These are phyloP conservation scores for Onychomys arenicola DNA, from an alignment of 2,797 vertebrate genomes.

Conservation along the genomic window DNA sequence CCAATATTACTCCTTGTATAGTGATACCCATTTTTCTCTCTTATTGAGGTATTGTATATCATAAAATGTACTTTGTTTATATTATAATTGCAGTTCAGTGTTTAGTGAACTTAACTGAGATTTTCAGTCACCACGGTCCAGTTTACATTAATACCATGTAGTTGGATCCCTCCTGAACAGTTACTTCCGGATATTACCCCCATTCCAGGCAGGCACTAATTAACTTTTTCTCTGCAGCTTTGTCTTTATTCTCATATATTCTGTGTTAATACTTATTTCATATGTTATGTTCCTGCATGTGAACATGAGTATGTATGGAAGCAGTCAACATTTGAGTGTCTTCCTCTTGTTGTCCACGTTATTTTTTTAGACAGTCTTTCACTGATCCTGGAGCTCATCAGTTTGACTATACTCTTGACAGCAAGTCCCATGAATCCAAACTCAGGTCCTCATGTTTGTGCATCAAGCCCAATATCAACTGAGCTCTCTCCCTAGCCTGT, in stretches of 20 bases:
- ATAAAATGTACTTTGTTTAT: not conserved
- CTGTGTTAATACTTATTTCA: not conserved
- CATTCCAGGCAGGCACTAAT: not conserved
- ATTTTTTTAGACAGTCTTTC: not conserved
- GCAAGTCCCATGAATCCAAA: not conserved
- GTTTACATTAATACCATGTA: not conserved
- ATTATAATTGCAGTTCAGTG: not conserved
- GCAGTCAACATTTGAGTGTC: not conserved
- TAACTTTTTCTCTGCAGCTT: not conserved
- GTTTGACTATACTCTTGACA: not conserved
- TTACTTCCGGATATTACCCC: not conserved
- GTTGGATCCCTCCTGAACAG: not conserved
- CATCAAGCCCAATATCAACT: not conserved
- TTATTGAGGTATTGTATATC: not conserved
- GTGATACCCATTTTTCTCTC: not conserved
- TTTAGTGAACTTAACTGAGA: not conserved
- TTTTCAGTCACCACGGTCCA: not conserved
- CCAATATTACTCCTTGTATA: not conserved
- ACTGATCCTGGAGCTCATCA: not conserved
- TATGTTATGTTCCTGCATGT: not conserved
- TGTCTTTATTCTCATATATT: not conserved
- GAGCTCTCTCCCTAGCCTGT: not conserved
- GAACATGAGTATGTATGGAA: not conserved
- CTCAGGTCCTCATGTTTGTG: not conserved
- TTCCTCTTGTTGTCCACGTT: not conserved